Percentiles rank a stretch among this genome's conserved stretches.
Evolutionary conservation across 2,888 invertebrate species (phyloP).

Genomic region (Eupsilia transversa): DNA sequence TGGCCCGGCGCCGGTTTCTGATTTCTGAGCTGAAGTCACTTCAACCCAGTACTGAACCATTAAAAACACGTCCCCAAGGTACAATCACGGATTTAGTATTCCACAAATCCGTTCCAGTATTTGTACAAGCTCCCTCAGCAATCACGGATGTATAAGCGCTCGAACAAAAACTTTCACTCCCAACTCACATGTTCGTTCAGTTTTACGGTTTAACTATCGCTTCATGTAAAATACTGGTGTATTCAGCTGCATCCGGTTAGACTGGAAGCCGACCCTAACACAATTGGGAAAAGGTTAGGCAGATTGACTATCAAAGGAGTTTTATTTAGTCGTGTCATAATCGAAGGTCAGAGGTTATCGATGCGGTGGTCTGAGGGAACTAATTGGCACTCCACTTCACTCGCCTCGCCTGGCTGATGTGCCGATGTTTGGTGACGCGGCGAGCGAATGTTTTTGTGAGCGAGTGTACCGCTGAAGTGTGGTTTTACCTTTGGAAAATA

Average conservation of each 20-base stretch:
- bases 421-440: slow-evolving; percentile 41
- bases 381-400: slow-evolving; percentile 67
- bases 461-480: slow-evolving; percentile 33
- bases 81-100: slow-evolving; percentile 24
- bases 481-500: slow-evolving; percentile 46
- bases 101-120: slow-evolving; percentile 23
- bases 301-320: slow-evolving; percentile 56
- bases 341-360: slow-evolving; percentile 66
- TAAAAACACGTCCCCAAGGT: slow-evolving; percentile 10
- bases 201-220: slow-evolving; percentile 45
- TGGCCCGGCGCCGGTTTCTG: no score
- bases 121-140: slow-evolving; percentile 13
- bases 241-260: no score
- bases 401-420: slow-evolving; percentile 37
- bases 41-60: background rate
- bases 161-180: slow-evolving; percentile 40
- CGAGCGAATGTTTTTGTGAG: slow-evolving; percentile 43
- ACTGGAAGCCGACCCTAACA: no score
- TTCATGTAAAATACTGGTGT: no score
- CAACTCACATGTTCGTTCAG: slow-evolving; percentile 23
- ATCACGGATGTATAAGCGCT: slow-evolving; percentile 18
- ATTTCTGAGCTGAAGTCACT: background rate
- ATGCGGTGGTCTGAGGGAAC: slow-evolving; percentile 42
- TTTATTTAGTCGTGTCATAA: slow-evolving; percentile 50
- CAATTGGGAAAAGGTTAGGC: no score